These are phyloP conservation scores for Xanthia icteritia DNA, from an alignment of 2,888 invertebrate genomes.

Conservation along the genomic window DNA sequence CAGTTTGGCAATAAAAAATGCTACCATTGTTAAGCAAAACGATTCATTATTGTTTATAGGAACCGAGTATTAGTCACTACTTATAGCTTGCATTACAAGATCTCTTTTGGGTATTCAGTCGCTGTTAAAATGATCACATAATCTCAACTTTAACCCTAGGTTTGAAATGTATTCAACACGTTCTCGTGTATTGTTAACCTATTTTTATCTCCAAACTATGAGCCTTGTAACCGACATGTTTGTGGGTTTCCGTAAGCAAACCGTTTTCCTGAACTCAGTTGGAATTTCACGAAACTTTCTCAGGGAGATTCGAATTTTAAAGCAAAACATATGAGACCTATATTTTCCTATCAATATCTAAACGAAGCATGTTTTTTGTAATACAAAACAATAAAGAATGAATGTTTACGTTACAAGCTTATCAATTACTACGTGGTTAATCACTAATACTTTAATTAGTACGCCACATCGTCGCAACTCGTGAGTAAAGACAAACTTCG, in stretches of 20 bases:
- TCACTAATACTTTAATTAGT: constrained; percentile 47
- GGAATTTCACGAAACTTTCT: neutral
- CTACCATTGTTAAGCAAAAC: too few species aligned
- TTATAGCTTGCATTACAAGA: too few species aligned
- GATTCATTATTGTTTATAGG: too few species aligned
- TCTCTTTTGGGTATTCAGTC: too few species aligned
- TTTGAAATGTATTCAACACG: neutral
- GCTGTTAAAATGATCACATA: too few species aligned
- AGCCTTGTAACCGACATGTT: neutral
- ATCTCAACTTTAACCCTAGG: too few species aligned
- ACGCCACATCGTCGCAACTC: constrained; percentile 22
- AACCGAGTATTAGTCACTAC: too few species aligned
- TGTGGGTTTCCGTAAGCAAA: neutral
- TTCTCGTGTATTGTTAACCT: neutral
- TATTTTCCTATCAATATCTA: constrained; percentile 1
- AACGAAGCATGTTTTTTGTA: neutral
- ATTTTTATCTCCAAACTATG: neutral
- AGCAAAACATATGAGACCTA: neutral
- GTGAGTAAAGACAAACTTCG: constrained; percentile 44
- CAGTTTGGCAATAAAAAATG: too few species aligned
- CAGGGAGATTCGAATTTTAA: neutral
- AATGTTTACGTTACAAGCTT: constrained; percentile 18
- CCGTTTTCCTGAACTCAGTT: neutral
- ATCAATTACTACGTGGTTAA: constrained; percentile 58
- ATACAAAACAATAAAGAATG: constrained; percentile 26